Evolutionary conservation across 2,797 vertebrate genomes (phyloP).

Genomic region (Cirrhinus mrigala): DNA sequence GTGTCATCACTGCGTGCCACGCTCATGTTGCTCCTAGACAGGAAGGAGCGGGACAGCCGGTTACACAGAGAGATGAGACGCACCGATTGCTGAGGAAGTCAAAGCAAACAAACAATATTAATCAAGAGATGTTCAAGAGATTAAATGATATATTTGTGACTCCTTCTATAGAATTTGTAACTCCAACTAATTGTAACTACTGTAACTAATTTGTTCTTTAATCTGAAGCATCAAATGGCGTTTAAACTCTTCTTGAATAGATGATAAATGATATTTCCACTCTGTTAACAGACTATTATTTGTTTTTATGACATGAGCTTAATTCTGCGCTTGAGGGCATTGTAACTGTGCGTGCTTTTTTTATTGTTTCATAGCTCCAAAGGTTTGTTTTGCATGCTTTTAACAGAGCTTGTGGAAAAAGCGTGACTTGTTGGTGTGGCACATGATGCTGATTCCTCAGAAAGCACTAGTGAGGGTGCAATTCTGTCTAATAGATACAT

Average conservation of each 20-base stretch:
- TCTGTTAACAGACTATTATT: neutral
- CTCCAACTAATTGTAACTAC: too few species aligned
- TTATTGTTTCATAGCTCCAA: constrained; percentile 14
- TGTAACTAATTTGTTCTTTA: too few species aligned
- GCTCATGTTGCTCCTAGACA: constrained; percentile 98
- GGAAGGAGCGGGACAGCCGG: constrained; percentile 97
- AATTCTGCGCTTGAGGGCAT: neutral
- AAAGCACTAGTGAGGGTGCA: neutral
- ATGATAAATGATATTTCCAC: neutral
- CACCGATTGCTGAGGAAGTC: constrained; percentile 90
- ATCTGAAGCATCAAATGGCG: neutral
- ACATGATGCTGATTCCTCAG: constrained; percentile 8
- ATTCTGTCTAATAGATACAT: neutral
- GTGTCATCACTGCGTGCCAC: constrained; percentile 97
- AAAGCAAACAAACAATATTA: constrained; percentile 39
- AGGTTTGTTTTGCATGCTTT: constrained; percentile 9
- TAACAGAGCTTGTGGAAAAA: neutral
- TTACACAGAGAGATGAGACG: constrained; percentile 98
- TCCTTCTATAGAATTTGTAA: neutral
- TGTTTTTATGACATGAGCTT: neutral
- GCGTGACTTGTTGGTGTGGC: neutral
- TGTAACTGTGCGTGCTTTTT: neutral
- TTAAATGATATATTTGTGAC: neutral
- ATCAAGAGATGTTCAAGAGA: constrained; percentile 10
- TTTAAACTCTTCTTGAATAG: neutral